phyloP scores from a whole-genome alignment of 2,888 invertebrate species.

The Sinhomidia bicolor region DNA sequence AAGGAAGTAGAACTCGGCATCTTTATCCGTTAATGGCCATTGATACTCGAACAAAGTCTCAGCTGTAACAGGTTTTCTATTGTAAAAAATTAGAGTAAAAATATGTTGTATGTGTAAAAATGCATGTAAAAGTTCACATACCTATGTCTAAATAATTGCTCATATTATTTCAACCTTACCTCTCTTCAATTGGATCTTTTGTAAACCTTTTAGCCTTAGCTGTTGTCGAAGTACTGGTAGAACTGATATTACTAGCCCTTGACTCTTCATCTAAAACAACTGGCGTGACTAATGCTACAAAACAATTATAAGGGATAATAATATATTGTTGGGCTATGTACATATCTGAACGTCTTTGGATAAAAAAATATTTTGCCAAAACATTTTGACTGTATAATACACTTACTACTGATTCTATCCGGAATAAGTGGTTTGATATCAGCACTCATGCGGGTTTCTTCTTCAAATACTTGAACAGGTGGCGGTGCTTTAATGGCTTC shows the following conservation, averaged over 20 bases:
- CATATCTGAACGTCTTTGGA: no score
- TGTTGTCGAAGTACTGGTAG: conserved; percentile 84
- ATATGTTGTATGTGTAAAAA: no score
- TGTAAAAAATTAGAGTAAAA: conserved; percentile 43
- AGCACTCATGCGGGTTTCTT: conserved; percentile 84
- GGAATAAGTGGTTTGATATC: conserved; percentile 79
- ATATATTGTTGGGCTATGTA: no score
- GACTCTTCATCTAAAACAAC: conserved; percentile 85
- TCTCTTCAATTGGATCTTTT: conserved; percentile 83
- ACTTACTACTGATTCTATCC: conserved; percentile 56
- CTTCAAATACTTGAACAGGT: conserved; percentile 83
- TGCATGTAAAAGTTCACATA: no score
- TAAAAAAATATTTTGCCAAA: no score
- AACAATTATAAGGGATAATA: no score
- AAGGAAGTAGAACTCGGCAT: conserved; percentile 93
- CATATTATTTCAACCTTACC: conserved; percentile 81
- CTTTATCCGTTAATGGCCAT: conserved; percentile 88
- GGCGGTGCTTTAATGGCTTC: conserved; percentile 54
- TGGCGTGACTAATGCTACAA: conserved; percentile 32
- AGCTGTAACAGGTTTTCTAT: conserved; percentile 86
- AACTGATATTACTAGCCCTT: conserved; percentile 90
- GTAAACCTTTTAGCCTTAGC: conserved; percentile 83
- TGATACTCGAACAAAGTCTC: conserved; percentile 96
- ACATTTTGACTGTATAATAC: background rate
- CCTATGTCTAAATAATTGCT: no score